Base-by-base conservation (phyloP, 2,888 invertebrate genomes). In the Ceraclea dissimilis region DNA sequence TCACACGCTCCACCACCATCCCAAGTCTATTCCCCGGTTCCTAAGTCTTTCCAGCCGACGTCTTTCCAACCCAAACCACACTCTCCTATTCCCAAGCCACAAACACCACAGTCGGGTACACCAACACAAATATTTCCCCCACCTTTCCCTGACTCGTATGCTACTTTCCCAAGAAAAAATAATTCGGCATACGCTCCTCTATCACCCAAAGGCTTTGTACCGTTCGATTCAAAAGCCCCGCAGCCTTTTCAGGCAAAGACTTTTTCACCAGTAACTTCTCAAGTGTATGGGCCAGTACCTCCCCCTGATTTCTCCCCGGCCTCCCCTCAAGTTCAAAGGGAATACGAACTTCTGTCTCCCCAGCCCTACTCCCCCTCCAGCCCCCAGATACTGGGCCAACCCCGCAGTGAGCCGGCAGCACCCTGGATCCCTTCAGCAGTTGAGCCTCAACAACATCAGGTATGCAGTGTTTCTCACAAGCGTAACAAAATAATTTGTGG, bases 11-110 rank as follows among this genome's bases (percentile, higher is more conserved):
- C 66, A 68, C 65, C 56, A 65, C 64, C 64, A 69, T 67, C 65
- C 69, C 67, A 63, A 66, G 63, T 67, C 72, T 65, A 69, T 68
- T 61, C 63, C 65, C 68, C 67, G 53, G 69, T 68, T 57, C 68
- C 60, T 72, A 76, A 51, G 70, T 44, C 20, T 46, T 21, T 50
- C 51, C 46, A 31, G 31, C 57, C 62, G 4, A 52, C 51, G 31
- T 47, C 52, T 13, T 54, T 52, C 10, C 56, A 56, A 21, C 51
- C 47, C 10, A 51, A 52, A 16, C 54, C 59, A n/a, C 46, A 43
- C 17, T 51, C 57, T 31, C 56, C 58, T 13, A 49, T 47, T 18
- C 43, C 44, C 2, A 48, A 50, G 13, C 52, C 49, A 17, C 44
- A 50, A n/a, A 55, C 60, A 19, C 63, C 61, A 6, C 57, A 60